A percentile compares a stretch with the other conserved stretches of the same genome.
phyloP scores from a whole-genome alignment of 2,888 invertebrate genomes.

The Campaea margaritaria region DNA sequence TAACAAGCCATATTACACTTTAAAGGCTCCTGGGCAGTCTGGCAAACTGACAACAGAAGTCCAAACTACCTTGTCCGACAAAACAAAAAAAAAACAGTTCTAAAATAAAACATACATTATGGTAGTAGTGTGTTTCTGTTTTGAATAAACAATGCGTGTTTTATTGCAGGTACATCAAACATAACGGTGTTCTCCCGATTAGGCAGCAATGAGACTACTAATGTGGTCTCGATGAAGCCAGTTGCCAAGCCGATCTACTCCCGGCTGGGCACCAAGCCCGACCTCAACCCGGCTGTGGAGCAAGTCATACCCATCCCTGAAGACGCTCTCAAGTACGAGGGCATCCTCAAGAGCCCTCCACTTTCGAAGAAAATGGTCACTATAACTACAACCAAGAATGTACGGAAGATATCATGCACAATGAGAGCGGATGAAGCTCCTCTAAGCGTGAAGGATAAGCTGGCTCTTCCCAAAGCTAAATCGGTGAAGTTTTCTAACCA shows the following conservation, averaged over 20 bases:
- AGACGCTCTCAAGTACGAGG: constrained; percentile 78
- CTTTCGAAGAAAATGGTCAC: constrained; percentile 63
- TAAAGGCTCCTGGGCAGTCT: no score
- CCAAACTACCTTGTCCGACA: no score
- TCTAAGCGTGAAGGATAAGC: constrained; percentile 72
- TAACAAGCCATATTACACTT: no score
- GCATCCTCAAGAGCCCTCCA: constrained; percentile 68
- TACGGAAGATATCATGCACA: constrained; percentile 70
- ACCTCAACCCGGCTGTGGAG: constrained; percentile 28
- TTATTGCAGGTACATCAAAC: constrained; percentile 50
- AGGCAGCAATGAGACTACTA: constrained; percentile 60
- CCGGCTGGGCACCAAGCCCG: constrained; percentile 68
- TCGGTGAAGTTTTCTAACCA: constrained; percentile 78
- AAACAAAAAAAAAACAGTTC: no score
- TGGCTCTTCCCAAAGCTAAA: constrained; percentile 68
- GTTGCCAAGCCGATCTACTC: constrained; percentile 70
- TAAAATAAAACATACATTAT: no score
- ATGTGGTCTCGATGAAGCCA: constrained; percentile 2
- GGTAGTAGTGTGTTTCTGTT: no score
- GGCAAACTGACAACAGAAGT: no score
- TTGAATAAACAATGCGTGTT: no score
- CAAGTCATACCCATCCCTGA: constrained; percentile 61
- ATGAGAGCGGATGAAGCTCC: constrained; percentile 80
- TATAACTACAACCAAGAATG: constrained; percentile 64
- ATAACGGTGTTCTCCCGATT: constrained; percentile 77